phyloP scores from a whole-genome alignment of 1,140 invertebrate genomes.

The Drosophila kohkoa region DNA sequence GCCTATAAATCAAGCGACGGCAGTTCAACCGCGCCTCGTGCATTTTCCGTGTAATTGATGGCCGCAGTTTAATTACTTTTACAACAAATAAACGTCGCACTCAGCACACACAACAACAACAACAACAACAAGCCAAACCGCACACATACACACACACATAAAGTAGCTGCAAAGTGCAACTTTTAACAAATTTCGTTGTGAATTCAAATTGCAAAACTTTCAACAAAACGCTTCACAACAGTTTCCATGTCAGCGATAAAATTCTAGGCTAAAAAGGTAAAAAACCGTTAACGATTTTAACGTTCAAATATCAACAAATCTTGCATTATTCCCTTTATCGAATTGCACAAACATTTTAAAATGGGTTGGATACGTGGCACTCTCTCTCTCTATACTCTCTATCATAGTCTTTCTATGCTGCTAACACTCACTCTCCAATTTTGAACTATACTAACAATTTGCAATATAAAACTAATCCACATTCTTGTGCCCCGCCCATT shows the following conservation, averaged over 20 bases:
- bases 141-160: slow-evolving; percentile 24
- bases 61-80: slow-evolving; percentile 75
- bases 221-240: slow-evolving; percentile 41
- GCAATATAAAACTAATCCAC: slow-evolving; percentile 43
- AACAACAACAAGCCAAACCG: slow-evolving; percentile 64
- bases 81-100: slow-evolving; percentile 76
- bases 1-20: slow-evolving; percentile 78
- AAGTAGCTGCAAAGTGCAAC: slow-evolving; percentile 49
- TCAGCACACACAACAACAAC: slow-evolving; percentile 25
- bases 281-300: slow-evolving; percentile 47
- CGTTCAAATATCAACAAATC: neutral
- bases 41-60: slow-evolving; percentile 79
- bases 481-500: slow-evolving; percentile 1
- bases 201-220: slow-evolving; percentile 64
- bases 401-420: neutral
- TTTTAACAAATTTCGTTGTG: slow-evolving; percentile 81
- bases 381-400: neutral
- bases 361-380: slow-evolving; percentile 29
- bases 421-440: neutral
- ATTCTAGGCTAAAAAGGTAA: slow-evolving; percentile 59
- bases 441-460: slow-evolving; percentile 50
- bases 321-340: slow-evolving; percentile 16
- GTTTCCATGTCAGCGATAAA: slow-evolving; percentile 13
- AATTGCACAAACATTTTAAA: slow-evolving; percentile 27
- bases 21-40: slow-evolving; percentile 51